Evolutionary conservation across 2,797 vertebrate genomes (phyloP), one percentile per base, ranked within the genome.

Genomic region (Periparus ater): DNA sequence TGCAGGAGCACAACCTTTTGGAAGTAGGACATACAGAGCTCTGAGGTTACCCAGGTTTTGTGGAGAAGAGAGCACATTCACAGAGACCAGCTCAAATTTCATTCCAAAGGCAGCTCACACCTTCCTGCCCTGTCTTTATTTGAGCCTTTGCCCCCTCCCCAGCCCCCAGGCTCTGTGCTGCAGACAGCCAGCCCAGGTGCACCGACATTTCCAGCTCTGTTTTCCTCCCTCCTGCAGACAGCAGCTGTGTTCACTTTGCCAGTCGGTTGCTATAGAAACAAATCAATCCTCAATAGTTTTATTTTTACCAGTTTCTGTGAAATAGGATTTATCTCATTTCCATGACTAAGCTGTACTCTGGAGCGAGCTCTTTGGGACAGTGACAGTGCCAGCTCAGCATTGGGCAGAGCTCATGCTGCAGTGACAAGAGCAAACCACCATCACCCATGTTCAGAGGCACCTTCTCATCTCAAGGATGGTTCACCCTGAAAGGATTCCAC

Each of bases 251-350:
- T 38, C 89, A 89, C 91, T 93, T 92, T 77, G 40, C 84, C 78
- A 83, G 94, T n/a, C 92, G 76, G 95, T 94, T 97, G 92, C 93
- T 91, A 96, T 96, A 95, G 95, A 94, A 95, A 96, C 93, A 89
- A 96, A 94, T 84, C 95, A 96, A 93, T 95, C 95, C 91, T 94
- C 92, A 93, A 92, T 94, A 96, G 88, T 95, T 94, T 95, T 96
- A 93, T 96, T 96, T 96, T 96, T 89, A 91, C 95, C 89, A 92
- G 76, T 96, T 95, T 94, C 94, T 96, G 88, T 95, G 92, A 95
- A 96, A 95, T 67, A 88, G 85, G 93, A 96, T 96, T 94, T 94
- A 61, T 92, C 89, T 93, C 89, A 88, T 95, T 94, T 92, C 89
- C 89, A 94, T 79, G 85, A 89, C 95, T 92, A 68, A 96, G 91